Percentiles rank a stretch among this genome's conserved stretches.
Conservation (phyloP, 2,888 invertebrate genomes). For the Brassicogethes aeneus region DNA sequence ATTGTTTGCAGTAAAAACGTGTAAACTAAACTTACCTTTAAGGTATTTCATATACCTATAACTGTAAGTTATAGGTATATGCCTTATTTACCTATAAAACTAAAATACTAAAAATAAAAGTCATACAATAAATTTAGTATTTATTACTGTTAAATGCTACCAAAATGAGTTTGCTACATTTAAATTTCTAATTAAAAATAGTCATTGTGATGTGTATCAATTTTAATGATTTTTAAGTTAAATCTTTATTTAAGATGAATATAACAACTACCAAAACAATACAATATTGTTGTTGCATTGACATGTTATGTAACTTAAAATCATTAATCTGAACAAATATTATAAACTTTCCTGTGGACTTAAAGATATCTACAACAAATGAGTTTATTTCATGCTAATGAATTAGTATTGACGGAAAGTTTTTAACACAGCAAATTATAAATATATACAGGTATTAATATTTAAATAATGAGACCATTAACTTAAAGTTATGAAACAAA, state of each 20-base stretch:
- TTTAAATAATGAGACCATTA: slow-evolving; percentile 13
- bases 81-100: too few relatives aligned
- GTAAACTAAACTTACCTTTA: too few relatives aligned
- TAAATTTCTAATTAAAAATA: slow-evolving; percentile 31
- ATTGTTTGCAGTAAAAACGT: too few relatives aligned
- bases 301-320: not conserved
- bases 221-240: slow-evolving; percentile 14
- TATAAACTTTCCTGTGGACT: not conserved
- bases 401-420: not conserved
- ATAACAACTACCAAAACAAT: not conserved
- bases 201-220: slow-evolving; percentile 25
- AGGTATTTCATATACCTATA: too few relatives aligned
- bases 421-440: not conserved
- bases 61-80: too few relatives aligned
- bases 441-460: not conserved
- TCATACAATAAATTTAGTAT: slow-evolving; percentile 21
- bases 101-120: not conserved
- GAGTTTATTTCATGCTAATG: not conserved
- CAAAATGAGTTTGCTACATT: slow-evolving; percentile 32
- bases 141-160: slow-evolving; percentile 31
- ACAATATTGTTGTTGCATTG: not conserved
- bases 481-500: slow-evolving; percentile 5
- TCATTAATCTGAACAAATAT: not conserved
- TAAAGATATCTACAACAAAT: not conserved
- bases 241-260: not conserved